Base-by-base conservation (phyloP, 2,888 invertebrate genomes). In the Poecilus cupreus region DNA sequence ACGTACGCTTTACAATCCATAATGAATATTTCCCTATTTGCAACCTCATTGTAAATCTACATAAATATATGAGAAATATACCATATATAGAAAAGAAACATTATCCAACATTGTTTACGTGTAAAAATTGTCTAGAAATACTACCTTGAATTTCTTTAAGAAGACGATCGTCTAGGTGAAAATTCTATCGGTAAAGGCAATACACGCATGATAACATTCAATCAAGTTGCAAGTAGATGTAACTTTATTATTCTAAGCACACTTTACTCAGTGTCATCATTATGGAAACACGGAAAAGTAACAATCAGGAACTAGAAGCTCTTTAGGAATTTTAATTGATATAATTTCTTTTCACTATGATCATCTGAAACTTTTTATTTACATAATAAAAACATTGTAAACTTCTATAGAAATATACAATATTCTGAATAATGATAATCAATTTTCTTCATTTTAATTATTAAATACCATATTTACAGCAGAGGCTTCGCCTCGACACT, bases 181-280 rank as follows among this genome's bases (percentile, higher is more conserved):
- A 68, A 68, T 68, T 11, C 22, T 8, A n/a, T 57, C 57, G 11
- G 11, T 24, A 24, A 57, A 24, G 57, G 57, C 5, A 57, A 57
- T 24, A 57, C 8, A 22, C 11, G 13, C 3, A 24, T 22, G 5
- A 6, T 57, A 57, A 24, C 57, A 3, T 22, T 57, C 57, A 57
- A n/a, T 57, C 26, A 57, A n/a, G 57, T 24, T 18, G 57, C 18
- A 68, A 46, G 37, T 68, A 74, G n/a, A 74, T 13, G 26, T 49
- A 43, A 64, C 57, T 64, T 64, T 20, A 43, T 32, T 78, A 78
- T 64, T 60, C 77, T 24, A 64, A 60, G n/a, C 77, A 60, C 77
- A 78, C 39, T 11, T 68, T 37, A 0, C 60, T 24, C 57, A 76
- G 54, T 76, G 54, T 76, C 60, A 60, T 78, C 64, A 64, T 22